Evolutionary conservation across 2,113 vertebrate species (phyloP).

Genomic region (Dinomys branickii): DNA sequence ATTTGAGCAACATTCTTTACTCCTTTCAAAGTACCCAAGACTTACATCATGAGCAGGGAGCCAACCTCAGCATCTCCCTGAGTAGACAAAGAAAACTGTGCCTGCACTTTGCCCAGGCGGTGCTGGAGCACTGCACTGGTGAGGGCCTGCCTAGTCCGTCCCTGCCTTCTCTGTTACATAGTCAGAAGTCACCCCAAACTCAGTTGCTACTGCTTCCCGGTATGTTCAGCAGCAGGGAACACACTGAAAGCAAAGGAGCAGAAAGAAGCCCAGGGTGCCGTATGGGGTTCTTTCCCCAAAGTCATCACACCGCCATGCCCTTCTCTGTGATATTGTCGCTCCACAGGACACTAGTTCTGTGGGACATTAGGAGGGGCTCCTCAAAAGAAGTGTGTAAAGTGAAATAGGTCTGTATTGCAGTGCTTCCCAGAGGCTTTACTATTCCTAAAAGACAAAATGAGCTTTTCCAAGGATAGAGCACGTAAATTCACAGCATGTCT

Average conservation of each 20-base stretch:
- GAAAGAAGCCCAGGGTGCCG: neutral
- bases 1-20: neutral
- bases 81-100: neutral
- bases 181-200: neutral
- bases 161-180: neutral
- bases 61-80: neutral
- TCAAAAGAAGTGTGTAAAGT: neutral
- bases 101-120: neutral
- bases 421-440: neutral
- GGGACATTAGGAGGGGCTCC: neutral
- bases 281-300: neutral
- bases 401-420: neutral
- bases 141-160: neutral
- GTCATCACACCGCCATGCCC: neutral
- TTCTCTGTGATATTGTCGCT: neutral
- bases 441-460: neutral
- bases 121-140: rapidly evolving
- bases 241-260: neutral
- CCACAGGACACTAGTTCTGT: neutral
- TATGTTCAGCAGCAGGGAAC: neutral
- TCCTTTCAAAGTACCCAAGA: neutral
- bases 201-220: neutral
- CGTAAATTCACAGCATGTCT: neutral
- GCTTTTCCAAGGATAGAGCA: neutral
- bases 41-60: neutral